Conservation (phyloP, 2,797 vertebrate genomes). For the Bradypodion ventrale region DNA sequence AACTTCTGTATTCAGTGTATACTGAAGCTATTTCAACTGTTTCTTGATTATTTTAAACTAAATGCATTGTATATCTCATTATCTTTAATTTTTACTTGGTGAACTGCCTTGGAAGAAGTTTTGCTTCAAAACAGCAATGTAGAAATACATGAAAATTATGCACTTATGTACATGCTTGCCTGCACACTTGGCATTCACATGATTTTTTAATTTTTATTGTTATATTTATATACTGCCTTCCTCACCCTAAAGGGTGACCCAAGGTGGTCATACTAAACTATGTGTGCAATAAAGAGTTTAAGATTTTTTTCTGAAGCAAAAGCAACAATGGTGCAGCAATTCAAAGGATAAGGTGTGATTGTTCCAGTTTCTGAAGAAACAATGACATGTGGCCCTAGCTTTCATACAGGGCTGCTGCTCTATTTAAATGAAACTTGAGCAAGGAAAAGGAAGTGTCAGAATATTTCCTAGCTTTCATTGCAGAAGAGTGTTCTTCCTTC, state of each 20-base stretch:
- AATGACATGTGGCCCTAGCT: background rate
- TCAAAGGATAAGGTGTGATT: background rate
- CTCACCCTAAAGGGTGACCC: too few species aligned
- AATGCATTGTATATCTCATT: background rate
- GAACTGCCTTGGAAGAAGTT: background rate
- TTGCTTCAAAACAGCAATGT: background rate
- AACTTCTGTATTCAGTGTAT: background rate
- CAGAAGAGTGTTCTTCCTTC: constrained; percentile 52
- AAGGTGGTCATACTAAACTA: background rate
- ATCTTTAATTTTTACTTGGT: background rate
- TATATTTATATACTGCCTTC: too few species aligned
- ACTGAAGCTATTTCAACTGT: background rate
- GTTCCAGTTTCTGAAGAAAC: constrained; percentile 29
- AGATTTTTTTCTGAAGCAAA: background rate
- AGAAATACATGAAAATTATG: background rate
- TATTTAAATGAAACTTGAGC: constrained; percentile 61
- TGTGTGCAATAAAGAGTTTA: background rate
- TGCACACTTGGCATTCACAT: background rate
- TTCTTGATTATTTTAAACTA: background rate
- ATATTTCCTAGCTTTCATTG: constrained; percentile 49
- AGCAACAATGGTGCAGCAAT: background rate
- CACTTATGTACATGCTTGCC: background rate
- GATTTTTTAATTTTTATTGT: too few species aligned
- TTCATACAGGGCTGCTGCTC: background rate
- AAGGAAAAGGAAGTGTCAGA: constrained; percentile 31